Percentiles rank a stretch among this genome's conserved stretches.
Evolutionary conservation across 1,140 invertebrate species (phyloP).

Genomic region (Dufourea novaeangliae): DNA sequence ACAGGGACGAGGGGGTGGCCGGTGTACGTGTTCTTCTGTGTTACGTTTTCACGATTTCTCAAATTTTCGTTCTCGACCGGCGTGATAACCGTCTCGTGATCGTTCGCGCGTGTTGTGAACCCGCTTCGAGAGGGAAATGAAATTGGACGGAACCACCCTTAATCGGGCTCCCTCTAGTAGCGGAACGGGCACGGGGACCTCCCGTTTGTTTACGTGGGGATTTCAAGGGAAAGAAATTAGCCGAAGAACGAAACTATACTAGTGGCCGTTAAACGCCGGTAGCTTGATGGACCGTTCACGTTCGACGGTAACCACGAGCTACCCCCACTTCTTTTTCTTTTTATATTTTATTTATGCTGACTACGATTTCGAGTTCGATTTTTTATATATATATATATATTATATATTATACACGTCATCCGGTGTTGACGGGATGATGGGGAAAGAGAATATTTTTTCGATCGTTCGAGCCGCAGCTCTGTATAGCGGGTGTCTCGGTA

Average conservation of each 20-base stretch:
- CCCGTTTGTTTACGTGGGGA: neutral
- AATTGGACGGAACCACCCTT: neutral
- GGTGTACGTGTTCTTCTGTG: slow-evolving; percentile 41
- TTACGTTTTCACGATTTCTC: slow-evolving; percentile 14
- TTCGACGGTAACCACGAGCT: neutral
- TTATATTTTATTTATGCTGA: slow-evolving; percentile 33
- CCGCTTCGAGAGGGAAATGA: neutral
- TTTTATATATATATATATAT: slow-evolving; percentile 46
- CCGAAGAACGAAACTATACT: slow-evolving; percentile 25
- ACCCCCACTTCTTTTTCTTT: neutral
- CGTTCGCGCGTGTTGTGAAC: neutral
- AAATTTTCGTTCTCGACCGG: neutral
- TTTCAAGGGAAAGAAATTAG: neutral
- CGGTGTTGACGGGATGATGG: slow-evolving; percentile 42
- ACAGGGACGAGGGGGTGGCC: slow-evolving; percentile 35
- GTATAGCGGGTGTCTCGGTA: slow-evolving; percentile 44
- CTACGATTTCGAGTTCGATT: slow-evolving; percentile 38
- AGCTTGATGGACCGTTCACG: neutral
- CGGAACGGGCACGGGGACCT: neutral
- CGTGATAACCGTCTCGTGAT: neutral
- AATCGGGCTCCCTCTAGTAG: neutral
- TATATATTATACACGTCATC: slow-evolving; percentile 59
- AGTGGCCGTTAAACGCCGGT: slow-evolving; percentile 11
- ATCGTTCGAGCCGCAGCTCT: slow-evolving; percentile 55
- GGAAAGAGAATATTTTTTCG: slow-evolving; percentile 62